Evolutionary conservation across 2,888 invertebrate species (phyloP).

Genomic region (Petrolisthes cinctipes): DNA sequence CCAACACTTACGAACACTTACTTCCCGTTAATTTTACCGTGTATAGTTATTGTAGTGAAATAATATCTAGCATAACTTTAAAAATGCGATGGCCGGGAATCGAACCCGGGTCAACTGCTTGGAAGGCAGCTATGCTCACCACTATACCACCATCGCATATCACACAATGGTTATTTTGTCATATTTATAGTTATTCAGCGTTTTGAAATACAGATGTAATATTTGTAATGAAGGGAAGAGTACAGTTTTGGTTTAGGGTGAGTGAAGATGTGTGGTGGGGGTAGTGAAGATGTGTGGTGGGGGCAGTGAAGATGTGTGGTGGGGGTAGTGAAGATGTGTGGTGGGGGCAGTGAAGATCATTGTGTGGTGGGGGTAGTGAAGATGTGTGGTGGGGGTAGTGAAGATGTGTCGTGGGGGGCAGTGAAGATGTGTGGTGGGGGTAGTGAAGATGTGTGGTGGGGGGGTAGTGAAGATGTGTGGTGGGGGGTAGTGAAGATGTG

Average conservation of each 20-base stretch:
- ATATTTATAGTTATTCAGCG: not conserved
- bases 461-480: not conserved
- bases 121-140: slow-evolving; percentile 66
- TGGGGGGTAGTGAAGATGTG: not conserved
- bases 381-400: not conserved
- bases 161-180: not conserved
- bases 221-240: not conserved
- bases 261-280: not conserved
- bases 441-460: not conserved
- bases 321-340: not conserved
- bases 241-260: not conserved
- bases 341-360: not conserved
- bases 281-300: not conserved
- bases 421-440: not conserved
- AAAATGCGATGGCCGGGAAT: slow-evolving; percentile 64
- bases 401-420: no score
- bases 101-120: slow-evolving; percentile 66
- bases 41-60: no score
- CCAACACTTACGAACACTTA: no score
- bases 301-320: not conserved
- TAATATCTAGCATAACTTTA: no score
- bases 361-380: not conserved
- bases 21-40: no score
- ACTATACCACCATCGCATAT: slow-evolving; percentile 65
- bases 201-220: no score